These are phyloP conservation scores for Chelon auratus DNA, from an alignment of 2,797 vertebrate genomes.

Conservation along the genomic window DNA sequence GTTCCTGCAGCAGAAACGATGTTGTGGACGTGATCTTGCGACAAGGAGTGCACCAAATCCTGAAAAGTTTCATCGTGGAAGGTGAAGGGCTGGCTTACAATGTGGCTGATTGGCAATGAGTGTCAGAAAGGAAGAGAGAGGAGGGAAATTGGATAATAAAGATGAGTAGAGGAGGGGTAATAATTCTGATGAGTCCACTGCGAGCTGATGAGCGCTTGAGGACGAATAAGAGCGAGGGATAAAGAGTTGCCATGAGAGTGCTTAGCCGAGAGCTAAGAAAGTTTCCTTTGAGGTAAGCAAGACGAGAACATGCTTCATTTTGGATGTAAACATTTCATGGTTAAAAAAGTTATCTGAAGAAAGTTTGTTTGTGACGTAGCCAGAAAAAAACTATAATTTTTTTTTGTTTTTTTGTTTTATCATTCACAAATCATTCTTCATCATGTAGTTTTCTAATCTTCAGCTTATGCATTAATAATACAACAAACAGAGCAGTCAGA, in stretches of 20 bases:
- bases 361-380: slow-evolving; percentile 20
- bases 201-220: slow-evolving; percentile 77
- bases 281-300: slow-evolving; percentile 55
- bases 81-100: slow-evolving; percentile 59
- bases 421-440: slow-evolving; percentile 63
- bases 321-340: slow-evolving; percentile 6
- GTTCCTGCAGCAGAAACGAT: too few species aligned
- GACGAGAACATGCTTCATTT: slow-evolving; percentile 6
- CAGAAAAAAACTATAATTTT: too few species aligned
- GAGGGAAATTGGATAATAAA: slow-evolving; percentile 78
- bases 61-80: slow-evolving; percentile 48
- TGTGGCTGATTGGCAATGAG: slow-evolving; percentile 72
- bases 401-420: slow-evolving; percentile 1
- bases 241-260: slow-evolving; percentile 56
- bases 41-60: slow-evolving; percentile 20
- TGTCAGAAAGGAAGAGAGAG: slow-evolving; percentile 59
- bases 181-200: slow-evolving; percentile 76
- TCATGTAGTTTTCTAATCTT: slow-evolving; percentile 60
- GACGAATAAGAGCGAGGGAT: slow-evolving; percentile 69
- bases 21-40: too few species aligned
- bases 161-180: slow-evolving; percentile 76
- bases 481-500: slow-evolving; percentile 67
- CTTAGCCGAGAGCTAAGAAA: slow-evolving; percentile 45
- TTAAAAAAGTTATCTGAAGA: slow-evolving; percentile 21
- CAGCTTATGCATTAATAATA: slow-evolving; percentile 80